Percentiles rank a stretch among this genome's conserved stretches.
Evolutionary conservation across 2,113 vertebrate species (phyloP).

Genomic region (Ictalurus punctatus): DNA sequence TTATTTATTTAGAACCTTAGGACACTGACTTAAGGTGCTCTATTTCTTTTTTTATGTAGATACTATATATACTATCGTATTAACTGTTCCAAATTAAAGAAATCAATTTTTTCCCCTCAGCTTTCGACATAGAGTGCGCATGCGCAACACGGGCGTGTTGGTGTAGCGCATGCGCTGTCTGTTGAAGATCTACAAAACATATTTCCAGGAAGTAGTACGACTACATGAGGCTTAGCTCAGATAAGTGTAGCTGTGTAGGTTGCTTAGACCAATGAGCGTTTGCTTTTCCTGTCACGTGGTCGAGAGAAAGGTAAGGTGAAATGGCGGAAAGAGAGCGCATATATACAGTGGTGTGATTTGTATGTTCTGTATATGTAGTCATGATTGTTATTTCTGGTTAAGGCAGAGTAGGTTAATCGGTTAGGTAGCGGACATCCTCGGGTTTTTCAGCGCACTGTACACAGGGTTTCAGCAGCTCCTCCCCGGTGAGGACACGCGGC

Average conservation of each 20-base stretch:
- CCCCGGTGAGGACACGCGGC: background rate
- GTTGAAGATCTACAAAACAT: background rate
- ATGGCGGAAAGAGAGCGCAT: background rate
- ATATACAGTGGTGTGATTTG: too few relatives aligned
- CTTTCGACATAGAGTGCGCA: background rate
- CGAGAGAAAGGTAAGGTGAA: background rate
- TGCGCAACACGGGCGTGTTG: background rate
- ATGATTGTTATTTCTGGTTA: background rate
- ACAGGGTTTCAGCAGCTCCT: background rate
- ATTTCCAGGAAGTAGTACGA: background rate
- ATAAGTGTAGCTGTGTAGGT: background rate
- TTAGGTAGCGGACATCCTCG: constrained; percentile 33
- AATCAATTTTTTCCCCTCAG: background rate
- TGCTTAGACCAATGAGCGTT: background rate
- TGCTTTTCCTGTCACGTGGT: background rate
- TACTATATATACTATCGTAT: background rate
- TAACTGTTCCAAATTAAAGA: background rate
- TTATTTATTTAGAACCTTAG: background rate
- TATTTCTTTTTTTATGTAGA: background rate
- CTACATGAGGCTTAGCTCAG: background rate
- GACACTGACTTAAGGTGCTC: background rate
- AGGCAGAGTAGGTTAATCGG: background rate
- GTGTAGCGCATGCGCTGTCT: background rate
- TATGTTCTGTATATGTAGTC: background rate
- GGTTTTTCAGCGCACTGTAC: constrained; percentile 12